Evolutionary conservation across 2,797 vertebrate genomes (phyloP).

Genomic region (Austrolebias charrua): DNA sequence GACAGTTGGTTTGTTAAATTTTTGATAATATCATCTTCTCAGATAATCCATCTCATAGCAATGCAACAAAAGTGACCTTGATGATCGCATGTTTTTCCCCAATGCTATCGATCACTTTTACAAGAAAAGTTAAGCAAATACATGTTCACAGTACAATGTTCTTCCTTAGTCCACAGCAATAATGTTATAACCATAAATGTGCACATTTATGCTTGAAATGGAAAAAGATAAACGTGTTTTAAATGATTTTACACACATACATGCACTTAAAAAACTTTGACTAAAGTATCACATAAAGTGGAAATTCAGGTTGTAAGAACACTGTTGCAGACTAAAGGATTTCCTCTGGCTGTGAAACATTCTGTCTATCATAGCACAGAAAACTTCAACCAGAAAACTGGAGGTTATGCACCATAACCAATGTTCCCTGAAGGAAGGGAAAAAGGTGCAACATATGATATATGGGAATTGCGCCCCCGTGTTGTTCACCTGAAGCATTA

Average conservation of each 20-base stretch:
- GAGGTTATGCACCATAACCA: no score
- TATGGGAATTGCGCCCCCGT: no score
- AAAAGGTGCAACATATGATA: no score
- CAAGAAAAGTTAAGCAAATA: slow-evolving; percentile 4
- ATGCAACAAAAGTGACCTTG: neutral
- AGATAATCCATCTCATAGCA: no score
- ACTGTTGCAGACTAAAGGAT: slow-evolving; percentile 54
- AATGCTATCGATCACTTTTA: no score
- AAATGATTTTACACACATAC: slow-evolving; percentile 35
- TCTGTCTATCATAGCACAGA: slow-evolving; percentile 58
- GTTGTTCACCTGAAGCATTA: no score
- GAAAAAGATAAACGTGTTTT: no score
- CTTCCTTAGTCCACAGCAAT: neutral
- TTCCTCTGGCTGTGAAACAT: slow-evolving; percentile 48
- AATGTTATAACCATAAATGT: slow-evolving; percentile 20
- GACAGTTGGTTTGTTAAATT: no score
- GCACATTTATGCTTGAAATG: slow-evolving; percentile 19
- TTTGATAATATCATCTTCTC: no score
- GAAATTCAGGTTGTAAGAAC: slow-evolving; percentile 54
- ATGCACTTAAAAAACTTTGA: slow-evolving; percentile 26
- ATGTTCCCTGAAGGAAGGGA: no score
- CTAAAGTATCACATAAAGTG: slow-evolving; percentile 38
- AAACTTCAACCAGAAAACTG: slow-evolving; percentile 69
- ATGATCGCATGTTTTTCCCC: neutral
- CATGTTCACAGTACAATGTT: neutral